Evolutionary conservation across 2,888 invertebrate genomes (phyloP), one percentile per base, ranked within the genome.

Genomic region (Lithophane socia): DNA sequence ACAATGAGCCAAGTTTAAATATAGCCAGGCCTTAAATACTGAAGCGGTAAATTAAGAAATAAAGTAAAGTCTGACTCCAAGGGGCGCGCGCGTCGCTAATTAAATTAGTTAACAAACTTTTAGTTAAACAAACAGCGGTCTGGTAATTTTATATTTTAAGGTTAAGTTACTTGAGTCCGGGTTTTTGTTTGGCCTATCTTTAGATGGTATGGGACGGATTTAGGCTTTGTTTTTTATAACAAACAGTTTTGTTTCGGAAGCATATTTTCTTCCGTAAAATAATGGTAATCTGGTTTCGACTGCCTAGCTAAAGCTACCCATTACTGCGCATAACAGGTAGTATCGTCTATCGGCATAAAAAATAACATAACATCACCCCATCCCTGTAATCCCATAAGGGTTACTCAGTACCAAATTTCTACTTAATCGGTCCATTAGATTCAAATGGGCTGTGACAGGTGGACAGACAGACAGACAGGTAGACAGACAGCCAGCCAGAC

Each of bases 41-140:
- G 58, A 21, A 10, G 66, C 63, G 37, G 71, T 82, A 84, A 84
- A 82, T 82, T 79, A 82, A 77, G 74, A 85, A 75, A 82, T 84
- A 75, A 78, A 73, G 66, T 72, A 63, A 65, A 77, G 52, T 66
- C 75, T 37, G 37, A 37, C 37, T 10, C 29, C 13, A 47, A 60
- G 67, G 54, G 54, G 16, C 61, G 71, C 63, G 58, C 37, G 10
- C 64, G 16, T 54, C 63, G 42, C 67, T 84, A 82, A 86, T 86
- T 80, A 72, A 86, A 84, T 84, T 77, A 84, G 77, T 82, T 84
- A 56, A 73, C 69, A 49, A 82, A 80, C 75, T 83, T 79, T 77
- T 72, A 70, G 69, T 70, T 47, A 66, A 76, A 77, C 75, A 84
- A 86, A 80, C 78, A 73, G 72, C 71, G 54, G 56, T 70, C 42